Conservation (phyloP, 2,797 vertebrate genomes). For the Helicolenus hilgendorfi region DNA sequence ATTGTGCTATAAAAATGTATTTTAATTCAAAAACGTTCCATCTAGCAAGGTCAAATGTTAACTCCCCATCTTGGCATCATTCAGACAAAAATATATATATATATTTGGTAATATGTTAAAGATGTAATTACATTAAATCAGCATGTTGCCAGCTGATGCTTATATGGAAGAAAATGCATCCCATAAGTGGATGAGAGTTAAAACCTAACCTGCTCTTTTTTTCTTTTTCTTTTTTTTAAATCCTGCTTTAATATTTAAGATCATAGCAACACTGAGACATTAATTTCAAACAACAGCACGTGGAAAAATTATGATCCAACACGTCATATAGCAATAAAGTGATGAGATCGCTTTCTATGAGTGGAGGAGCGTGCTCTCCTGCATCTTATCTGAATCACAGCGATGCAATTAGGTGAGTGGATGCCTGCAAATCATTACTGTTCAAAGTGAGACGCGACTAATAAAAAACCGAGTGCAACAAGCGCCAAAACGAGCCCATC, state of each 20-base stretch:
- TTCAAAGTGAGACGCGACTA: slow-evolving; percentile 74
- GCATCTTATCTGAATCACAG: slow-evolving; percentile 49
- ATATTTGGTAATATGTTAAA: not conserved
- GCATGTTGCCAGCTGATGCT: not conserved
- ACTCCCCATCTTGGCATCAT: not conserved
- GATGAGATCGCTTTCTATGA: slow-evolving; percentile 53
- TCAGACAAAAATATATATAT: not conserved
- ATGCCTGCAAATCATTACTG: slow-evolving; percentile 80
- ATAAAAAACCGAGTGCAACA: slow-evolving; percentile 67
- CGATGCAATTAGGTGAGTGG: slow-evolving; percentile 70
- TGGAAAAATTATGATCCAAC: slow-evolving; percentile 21
- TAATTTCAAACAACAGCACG: slow-evolving; percentile 39
- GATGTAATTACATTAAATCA: not conserved
- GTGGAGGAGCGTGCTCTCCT: slow-evolving; percentile 36
- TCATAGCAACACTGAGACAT: slow-evolving; percentile 1
- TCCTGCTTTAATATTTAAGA: slow-evolving; percentile 1
- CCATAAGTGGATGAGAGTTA: not conserved
- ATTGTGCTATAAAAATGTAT: not conserved
- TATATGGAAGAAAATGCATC: not conserved
- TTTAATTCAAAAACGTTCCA: not conserved
- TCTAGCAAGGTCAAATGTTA: not conserved
- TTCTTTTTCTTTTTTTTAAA: not conserved
- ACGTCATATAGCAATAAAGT: slow-evolving; percentile 48
- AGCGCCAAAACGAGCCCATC: slow-evolving; percentile 68
- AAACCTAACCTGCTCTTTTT: not conserved